Percentiles rank a stretch among this genome's conserved stretches.
phyloP scores from a whole-genome alignment of 2,888 invertebrate genomes.

The Ornithoptera alexandrae region DNA sequence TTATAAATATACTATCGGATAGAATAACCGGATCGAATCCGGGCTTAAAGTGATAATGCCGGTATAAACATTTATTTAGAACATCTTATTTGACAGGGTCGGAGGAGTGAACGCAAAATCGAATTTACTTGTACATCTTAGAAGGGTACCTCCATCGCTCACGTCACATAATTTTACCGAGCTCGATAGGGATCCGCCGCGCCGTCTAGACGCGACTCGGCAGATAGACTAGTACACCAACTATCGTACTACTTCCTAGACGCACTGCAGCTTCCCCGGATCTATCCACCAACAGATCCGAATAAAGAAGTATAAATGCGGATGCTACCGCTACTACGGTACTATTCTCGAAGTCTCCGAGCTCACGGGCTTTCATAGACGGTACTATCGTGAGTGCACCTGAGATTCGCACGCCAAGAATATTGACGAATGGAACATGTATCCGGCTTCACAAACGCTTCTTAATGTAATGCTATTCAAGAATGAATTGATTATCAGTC shows the following conservation, averaged over 20 bases:
- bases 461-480: no score
- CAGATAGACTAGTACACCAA: constrained; percentile 65
- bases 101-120: constrained; percentile 49
- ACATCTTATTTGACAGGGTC: constrained; percentile 37
- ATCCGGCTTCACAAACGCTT: constrained; percentile 18
- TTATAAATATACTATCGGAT: not conserved
- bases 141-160: constrained; percentile 48
- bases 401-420: constrained; percentile 37
- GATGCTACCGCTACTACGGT: constrained; percentile 53
- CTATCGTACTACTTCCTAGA: constrained; percentile 44
- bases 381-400: constrained; percentile 48
- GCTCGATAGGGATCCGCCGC: constrained; percentile 68
- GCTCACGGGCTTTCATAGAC: constrained; percentile 15
- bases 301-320: constrained; percentile 43
- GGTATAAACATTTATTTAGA: constrained; percentile 26
- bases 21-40: not conserved
- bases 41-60: constrained; percentile 6
- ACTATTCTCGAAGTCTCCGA: constrained; percentile 48
- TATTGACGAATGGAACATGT: constrained; percentile 38
- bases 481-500: no score
- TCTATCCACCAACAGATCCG: constrained; percentile 58
- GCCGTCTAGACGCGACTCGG: constrained; percentile 74
- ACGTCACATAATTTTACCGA: constrained; percentile 73
- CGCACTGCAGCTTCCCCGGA: constrained; percentile 42
- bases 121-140: constrained; percentile 53